These are phyloP conservation scores for Tetranychus piercei DNA, from an alignment of 2,888 invertebrate genomes.

Conservation along the genomic window DNA sequence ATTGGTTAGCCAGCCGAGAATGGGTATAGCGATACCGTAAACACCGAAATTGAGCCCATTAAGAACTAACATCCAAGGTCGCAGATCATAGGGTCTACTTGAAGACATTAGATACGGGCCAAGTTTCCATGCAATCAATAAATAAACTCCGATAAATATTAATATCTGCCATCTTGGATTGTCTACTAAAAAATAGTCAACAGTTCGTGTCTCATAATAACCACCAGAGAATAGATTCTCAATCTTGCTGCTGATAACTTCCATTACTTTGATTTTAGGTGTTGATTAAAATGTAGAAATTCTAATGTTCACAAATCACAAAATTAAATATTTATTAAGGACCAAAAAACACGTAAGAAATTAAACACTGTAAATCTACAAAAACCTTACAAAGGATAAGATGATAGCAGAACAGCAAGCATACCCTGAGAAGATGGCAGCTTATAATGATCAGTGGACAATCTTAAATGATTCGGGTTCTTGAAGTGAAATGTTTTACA, in stretches of 20 bases:
- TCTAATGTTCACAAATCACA: too few species aligned
- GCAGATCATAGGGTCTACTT: not conserved
- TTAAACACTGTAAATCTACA: too few species aligned
- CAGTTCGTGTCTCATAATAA: not conserved
- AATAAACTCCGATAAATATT: not conserved
- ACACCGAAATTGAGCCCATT: conserved; percentile 1
- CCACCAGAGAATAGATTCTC: not conserved
- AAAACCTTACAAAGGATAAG: too few species aligned
- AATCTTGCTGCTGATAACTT: not conserved
- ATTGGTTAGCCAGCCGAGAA: not conserved
- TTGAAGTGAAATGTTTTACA: too few species aligned
- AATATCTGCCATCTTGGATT: not conserved
- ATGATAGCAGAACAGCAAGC: too few species aligned
- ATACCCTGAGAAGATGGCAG: too few species aligned
- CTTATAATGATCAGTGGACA: too few species aligned
- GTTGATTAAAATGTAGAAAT: too few species aligned
- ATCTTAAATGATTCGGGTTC: too few species aligned
- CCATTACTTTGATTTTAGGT: not conserved
- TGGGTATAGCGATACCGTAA: not conserved
- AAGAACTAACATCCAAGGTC: not conserved
- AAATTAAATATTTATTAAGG: too few species aligned
- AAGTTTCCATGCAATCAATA: not conserved
- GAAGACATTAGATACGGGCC: not conserved
- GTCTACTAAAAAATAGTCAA: not conserved
- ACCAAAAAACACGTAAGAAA: too few species aligned